A percentile compares a stretch with the other conserved stretches of the same genome.
phyloP scores from a whole-genome alignment of 2,113 vertebrate species.

The Corydoras maculifer region DNA sequence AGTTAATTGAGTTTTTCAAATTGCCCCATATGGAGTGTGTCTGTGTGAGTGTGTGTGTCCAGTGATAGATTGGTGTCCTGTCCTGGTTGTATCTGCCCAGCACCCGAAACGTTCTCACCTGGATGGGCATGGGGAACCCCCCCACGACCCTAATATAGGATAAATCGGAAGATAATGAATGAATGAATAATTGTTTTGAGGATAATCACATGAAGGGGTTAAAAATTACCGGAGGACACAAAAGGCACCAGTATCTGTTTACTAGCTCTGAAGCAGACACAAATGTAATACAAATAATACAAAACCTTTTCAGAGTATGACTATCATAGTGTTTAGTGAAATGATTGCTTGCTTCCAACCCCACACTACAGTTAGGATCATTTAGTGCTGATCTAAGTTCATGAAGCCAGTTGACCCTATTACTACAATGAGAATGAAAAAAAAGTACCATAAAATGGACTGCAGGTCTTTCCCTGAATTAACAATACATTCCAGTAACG shows the following conservation, averaged over 20 bases:
- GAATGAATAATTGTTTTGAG: no score
- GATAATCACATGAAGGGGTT: no score
- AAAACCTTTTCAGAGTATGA: slow-evolving; percentile 26
- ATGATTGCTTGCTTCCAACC: slow-evolving; percentile 8
- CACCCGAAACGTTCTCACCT: no score
- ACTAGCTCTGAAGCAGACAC: slow-evolving; percentile 61
- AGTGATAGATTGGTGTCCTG: no score
- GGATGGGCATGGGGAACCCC: no score
- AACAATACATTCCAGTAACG: slow-evolving; percentile 40
- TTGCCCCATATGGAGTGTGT: no score
- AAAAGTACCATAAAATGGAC: slow-evolving; percentile 41
- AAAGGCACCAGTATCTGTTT: slow-evolving; percentile 61
- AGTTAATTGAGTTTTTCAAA: no score
- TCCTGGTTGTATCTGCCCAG: no score
- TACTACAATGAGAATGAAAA: slow-evolving; percentile 14
- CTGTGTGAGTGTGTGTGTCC: no score
- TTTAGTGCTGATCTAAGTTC: neutral
- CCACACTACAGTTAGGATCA: neutral
- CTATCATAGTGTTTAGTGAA: neutral
- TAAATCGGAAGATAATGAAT: no score
- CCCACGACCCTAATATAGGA: no score
- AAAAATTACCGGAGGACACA: slow-evolving; percentile 26
- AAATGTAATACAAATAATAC: slow-evolving; percentile 62
- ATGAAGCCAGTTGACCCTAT: neutral
- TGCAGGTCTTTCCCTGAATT: slow-evolving; percentile 26